Conservation (phyloP, 2,888 invertebrate species). For the Dichetophora obliterata region DNA sequence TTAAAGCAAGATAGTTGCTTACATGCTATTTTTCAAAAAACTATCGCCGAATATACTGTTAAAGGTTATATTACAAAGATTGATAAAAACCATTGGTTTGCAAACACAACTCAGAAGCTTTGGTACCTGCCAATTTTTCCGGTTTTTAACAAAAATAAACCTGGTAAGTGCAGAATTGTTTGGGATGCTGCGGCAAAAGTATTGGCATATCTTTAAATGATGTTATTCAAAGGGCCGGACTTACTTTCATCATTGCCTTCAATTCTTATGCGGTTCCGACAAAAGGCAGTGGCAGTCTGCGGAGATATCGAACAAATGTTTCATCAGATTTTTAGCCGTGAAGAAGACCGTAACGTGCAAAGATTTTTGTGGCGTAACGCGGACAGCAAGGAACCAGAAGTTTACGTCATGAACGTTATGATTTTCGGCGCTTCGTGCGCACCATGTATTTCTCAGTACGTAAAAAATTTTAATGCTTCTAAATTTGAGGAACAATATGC, state of each 20-base stretch:
- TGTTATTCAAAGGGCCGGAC: slow-evolving; percentile 1
- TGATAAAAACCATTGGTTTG: not conserved
- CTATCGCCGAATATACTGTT: slow-evolving; percentile 10
- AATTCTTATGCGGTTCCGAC: not conserved
- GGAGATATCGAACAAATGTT: slow-evolving; percentile 10
- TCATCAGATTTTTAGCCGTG: not conserved
- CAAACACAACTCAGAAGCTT: not conserved
- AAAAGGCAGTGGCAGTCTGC: slow-evolving; percentile 1
- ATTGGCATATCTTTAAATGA: not conserved
- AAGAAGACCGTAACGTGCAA: not conserved
- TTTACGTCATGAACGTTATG: slow-evolving; percentile 7
- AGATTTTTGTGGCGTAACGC: not conserved
- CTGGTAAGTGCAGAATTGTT: slow-evolving; percentile 32
- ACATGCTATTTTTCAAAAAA: not conserved
- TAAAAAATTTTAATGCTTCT: slow-evolving; percentile 7
- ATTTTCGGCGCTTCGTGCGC: not conserved
- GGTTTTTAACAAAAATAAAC: slow-evolving; percentile 34
- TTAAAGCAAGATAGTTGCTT: not conserved
- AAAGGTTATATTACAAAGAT: slow-evolving; percentile 29
- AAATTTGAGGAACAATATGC: not conserved
- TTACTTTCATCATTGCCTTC: slow-evolving; percentile 4
- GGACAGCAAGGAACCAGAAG: not conserved
- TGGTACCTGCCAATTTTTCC: slow-evolving; percentile 9
- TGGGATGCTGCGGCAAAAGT: slow-evolving; percentile 36
- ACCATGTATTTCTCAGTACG: not conserved